Evolutionary conservation across 2,113 vertebrate species (phyloP), one percentile per base, ranked within the genome.

Genomic region (Trichechus manatus): DNA sequence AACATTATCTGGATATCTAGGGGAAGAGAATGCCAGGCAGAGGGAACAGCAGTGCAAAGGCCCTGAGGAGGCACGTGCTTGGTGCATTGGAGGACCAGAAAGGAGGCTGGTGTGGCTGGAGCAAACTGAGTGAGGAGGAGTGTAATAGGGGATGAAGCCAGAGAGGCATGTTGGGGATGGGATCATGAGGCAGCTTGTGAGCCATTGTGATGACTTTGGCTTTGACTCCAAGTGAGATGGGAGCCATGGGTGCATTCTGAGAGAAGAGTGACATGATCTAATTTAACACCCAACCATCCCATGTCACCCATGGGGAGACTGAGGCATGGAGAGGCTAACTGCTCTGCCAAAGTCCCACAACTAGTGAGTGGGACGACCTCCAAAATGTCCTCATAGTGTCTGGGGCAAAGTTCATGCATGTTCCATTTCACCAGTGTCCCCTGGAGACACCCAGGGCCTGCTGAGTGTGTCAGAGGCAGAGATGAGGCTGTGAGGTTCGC

Each of bases 61-160:
- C 50, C 63, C 79, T 6, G 44, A 74, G 29, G 79, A 53, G 27
- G 27, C 3, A 9, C 0, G 1, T 0, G 44, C 6, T 4, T 2
- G 6, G 10, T 8, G 29, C 17, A 42, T 20, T 56, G 53, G 72
- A 79, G 63, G n/a, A 61, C 25, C 25, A 56, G 44, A 4, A 39
- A 36, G 27, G 77, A 27, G 31, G 64, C 5, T 0, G 5, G 11
- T 5, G 29, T 27, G 47, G 81, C 75, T 50, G 75, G 33, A 42
- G 36, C 20, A 9, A 25, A 19, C 15, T 27, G 11, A 14, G 47
- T 14, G 29, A 33, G 25, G 19, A 13, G 56, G 20, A 33, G 59
- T 0, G 1, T 11, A 27, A 31, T 15, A n/a, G 64, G 56, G 42
- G 27, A 70, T 72, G 5, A 36, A 36, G 77, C 9, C 17, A 1